Conservation (phyloP, 2,888 invertebrate species). For the Thecocarcelia acutangulata region DNA sequence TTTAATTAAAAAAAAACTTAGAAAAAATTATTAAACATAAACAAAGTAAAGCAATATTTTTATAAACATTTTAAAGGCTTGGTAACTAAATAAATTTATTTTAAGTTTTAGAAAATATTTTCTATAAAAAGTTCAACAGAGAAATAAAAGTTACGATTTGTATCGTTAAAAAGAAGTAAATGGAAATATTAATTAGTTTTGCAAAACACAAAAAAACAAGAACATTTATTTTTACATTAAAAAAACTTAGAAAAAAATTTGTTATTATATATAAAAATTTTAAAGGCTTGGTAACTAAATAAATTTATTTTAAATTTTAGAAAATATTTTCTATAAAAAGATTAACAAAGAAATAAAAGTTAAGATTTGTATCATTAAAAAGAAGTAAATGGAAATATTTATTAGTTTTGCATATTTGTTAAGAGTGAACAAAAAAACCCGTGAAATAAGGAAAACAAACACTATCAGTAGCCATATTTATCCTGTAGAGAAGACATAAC, state of each 20-base stretch:
- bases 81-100: too few relatives aligned
- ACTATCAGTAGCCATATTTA: constrained; percentile 85
- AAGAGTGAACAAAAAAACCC: constrained; percentile 69
- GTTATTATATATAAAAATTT: too few relatives aligned
- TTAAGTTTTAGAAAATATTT: too few relatives aligned
- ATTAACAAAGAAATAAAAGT: constrained; percentile 11
- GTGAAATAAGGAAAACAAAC: constrained; percentile 60
- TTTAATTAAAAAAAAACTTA: too few relatives aligned
- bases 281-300: too few relatives aligned
- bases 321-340: not conserved
- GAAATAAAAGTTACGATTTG: constrained; percentile 1
- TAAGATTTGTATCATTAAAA: not conserved
- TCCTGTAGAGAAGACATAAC: constrained; percentile 96
- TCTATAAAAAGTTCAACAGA: constrained; percentile 1
- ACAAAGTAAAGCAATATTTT: too few relatives aligned
- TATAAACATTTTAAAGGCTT: too few relatives aligned
- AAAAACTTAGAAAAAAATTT: too few relatives aligned
- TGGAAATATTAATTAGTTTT: constrained; percentile 55
- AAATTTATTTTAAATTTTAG: too few relatives aligned
- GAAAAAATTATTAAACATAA: too few relatives aligned
- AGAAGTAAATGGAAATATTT: constrained; percentile 40
- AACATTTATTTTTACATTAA: too few relatives aligned
- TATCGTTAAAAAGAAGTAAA: constrained; percentile 17
- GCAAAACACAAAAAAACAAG: too few relatives aligned
- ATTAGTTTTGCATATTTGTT: constrained; percentile 48